Base-by-base conservation (phyloP, 2,888 invertebrate genomes). In the Altica lythri region DNA sequence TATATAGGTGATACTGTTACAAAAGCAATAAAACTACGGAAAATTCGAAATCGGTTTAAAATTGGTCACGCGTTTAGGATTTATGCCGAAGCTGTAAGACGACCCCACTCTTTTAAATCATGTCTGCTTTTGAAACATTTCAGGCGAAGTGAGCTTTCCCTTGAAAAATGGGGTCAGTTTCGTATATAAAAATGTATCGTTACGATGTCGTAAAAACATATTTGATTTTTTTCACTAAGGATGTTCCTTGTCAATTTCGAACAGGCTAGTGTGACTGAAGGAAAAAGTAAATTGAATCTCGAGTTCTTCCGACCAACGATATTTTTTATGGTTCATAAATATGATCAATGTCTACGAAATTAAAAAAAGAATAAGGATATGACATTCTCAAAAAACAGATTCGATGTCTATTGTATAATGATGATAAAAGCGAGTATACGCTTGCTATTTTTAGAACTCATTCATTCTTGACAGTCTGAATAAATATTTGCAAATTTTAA, bases 241-340 rank as follows among this genome's bases (percentile, higher is more conserved):
- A 40, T 40, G 40, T 40, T 40, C 40, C 40, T 40, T 40, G 40
- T 40, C 40, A 40, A 40, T 40, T 40, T 40, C 40, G 8, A 40
- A 40, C 22, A 13, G 40, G 19, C 12, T 22, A 40, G 40, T 38
- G 30, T 30, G 30, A 12, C 30, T 30, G 30, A 30, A 30, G 30
- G 27, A 27, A 27, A 3, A 30, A 30, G 30, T 14, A 40, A 40
- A 40, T 40, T 40, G 22, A 40, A 40, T 40, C 22, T 40, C 37
- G 6, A 10, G 13, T 10, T 22, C 17, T 22, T 40, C 12, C n/a
- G 4, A 4, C 19, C 10, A 9, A 4, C 37, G n/a, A 9, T 37
- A 17, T 22, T 10, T 40, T 40, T 40, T 40, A 40, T 25, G 40
- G 40, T 40, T 40, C 40, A 40, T 40, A 40, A 40, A 40, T 40